Percentiles rank a stretch among this genome's conserved stretches.
These are phyloP conservation scores for Proctacanthus coquilletti DNA, from an alignment of 1,140 invertebrate genomes.

Conservation along the genomic window DNA sequence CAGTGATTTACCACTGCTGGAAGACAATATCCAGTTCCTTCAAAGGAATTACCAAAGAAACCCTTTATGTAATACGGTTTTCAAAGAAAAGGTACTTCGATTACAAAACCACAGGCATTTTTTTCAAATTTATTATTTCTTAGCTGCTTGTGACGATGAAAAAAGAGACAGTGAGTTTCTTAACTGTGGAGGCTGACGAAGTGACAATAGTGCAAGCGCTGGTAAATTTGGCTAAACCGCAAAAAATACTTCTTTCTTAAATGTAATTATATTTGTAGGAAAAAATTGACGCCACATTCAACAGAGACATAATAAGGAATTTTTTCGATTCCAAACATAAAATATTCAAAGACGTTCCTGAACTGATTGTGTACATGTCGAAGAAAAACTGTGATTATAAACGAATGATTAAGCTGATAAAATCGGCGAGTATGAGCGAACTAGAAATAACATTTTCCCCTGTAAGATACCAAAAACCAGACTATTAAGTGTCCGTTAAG, in stretches of 20 bases:
- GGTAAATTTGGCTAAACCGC: slow-evolving; percentile 4
- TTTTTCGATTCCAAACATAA: slow-evolving; percentile 11
- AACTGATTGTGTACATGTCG: slow-evolving; percentile 19
- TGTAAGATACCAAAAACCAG: slow-evolving; percentile 10
- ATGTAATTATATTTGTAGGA: slow-evolving; percentile 8
- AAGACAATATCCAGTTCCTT: too few relatives aligned
- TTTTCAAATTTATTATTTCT: too few relatives aligned
- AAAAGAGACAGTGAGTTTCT: too few relatives aligned
- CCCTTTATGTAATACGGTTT: too few relatives aligned
- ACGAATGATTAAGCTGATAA: slow-evolving; percentile 21
- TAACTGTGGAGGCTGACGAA: slow-evolving; percentile 17
- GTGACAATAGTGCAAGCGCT: slow-evolving; percentile 22
- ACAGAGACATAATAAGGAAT: not conserved
- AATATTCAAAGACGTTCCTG: slow-evolving; percentile 8
- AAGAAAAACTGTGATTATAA: slow-evolving; percentile 22
- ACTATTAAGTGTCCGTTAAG: too few relatives aligned
- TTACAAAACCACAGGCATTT: too few relatives aligned
- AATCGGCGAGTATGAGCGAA: slow-evolving; percentile 15
- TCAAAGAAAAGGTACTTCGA: too few relatives aligned
- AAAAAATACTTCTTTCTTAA: not conserved
- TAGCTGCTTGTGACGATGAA: too few relatives aligned
- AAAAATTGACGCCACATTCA: slow-evolving; percentile 20
- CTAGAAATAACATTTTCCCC: slow-evolving; percentile 19
- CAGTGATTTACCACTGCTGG: too few relatives aligned
- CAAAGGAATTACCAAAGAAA: too few relatives aligned